phyloP scores from a whole-genome alignment of 2,888 invertebrate species.

The Aleiodes testaceus region DNA sequence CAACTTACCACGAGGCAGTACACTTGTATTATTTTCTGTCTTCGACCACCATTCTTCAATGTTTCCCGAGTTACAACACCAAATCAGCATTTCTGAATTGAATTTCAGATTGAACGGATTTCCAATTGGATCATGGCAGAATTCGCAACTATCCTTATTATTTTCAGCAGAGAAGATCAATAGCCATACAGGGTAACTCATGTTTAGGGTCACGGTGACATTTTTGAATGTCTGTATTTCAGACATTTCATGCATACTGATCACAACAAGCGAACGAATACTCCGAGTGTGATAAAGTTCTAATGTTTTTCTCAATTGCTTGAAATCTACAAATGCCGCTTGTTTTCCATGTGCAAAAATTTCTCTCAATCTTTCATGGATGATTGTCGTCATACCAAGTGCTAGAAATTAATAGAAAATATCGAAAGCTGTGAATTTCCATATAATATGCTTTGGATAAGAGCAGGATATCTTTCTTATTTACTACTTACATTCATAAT shows the following conservation, averaged over 20 bases:
- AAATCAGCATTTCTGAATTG: slow-evolving; percentile 59
- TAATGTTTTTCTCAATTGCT: neutral
- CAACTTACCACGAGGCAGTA: neutral
- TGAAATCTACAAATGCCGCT: neutral
- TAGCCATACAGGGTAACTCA: slow-evolving; percentile 59
- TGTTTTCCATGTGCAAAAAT: neutral
- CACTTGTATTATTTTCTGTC: slow-evolving; percentile 1
- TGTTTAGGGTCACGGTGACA: slow-evolving; percentile 42
- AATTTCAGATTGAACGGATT: slow-evolving; percentile 58
- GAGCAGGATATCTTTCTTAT: too few relatives aligned
- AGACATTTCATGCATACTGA: slow-evolving; percentile 45
- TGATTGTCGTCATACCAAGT: neutral
- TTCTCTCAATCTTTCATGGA: neutral
- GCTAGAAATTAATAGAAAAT: neutral
- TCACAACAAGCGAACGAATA: slow-evolving; percentile 56
- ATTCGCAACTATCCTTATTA: slow-evolving; percentile 37
- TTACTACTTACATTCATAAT: too few relatives aligned
- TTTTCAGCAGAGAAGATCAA: slow-evolving; percentile 54
- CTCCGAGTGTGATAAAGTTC: neutral
- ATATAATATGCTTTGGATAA: too few relatives aligned
- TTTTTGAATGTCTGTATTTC: slow-evolving; percentile 51
- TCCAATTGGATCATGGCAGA: slow-evolving; percentile 50
- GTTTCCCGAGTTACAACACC: slow-evolving; percentile 43
- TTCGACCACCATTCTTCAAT: slow-evolving; percentile 55
- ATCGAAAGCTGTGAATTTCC: too few relatives aligned